phyloP scores from a whole-genome alignment of 2,113 vertebrate species.

The Neolamprologus brichardi region DNA sequence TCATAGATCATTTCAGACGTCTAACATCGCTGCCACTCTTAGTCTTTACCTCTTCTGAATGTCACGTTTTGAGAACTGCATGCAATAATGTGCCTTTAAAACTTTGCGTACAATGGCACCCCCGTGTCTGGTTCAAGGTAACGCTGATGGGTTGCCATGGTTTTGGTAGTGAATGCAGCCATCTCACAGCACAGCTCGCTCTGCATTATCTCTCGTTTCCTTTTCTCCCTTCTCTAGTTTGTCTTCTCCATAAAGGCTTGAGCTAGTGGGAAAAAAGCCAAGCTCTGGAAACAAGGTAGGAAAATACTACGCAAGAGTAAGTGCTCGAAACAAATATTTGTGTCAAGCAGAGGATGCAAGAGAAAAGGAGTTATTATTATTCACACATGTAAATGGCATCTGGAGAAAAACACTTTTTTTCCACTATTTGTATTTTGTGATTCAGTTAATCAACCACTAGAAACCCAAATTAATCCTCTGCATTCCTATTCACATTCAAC shows the following conservation, averaged over 20 bases:
- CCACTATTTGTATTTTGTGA: neutral
- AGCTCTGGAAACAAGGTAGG: neutral
- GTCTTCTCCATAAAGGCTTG: conserved; percentile 19
- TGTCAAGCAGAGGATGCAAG: neutral
- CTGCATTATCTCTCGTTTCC: neutral
- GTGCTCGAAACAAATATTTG: neutral
- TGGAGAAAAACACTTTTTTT: neutral
- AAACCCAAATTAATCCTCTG: neutral
- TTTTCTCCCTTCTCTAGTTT: neutral
- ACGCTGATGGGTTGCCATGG: conserved; percentile 65
- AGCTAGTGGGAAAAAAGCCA: neutral
- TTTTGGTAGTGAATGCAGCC: conserved; percentile 35
- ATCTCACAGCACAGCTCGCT: neutral
- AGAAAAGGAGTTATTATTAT: neutral
- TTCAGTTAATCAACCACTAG: neutral
- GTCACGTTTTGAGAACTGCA: neutral
- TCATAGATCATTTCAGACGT: neutral
- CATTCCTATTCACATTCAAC: neutral
- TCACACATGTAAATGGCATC: neutral
- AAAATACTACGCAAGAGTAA: neutral
- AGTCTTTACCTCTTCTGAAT: neutral
- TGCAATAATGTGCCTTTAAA: neutral
- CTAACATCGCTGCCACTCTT: neutral
- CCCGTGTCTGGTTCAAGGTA: conserved; percentile 61
- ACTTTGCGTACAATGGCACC: neutral